Conservation (phyloP, 2,797 vertebrate genomes). For the Oreochromis grahami region DNA sequence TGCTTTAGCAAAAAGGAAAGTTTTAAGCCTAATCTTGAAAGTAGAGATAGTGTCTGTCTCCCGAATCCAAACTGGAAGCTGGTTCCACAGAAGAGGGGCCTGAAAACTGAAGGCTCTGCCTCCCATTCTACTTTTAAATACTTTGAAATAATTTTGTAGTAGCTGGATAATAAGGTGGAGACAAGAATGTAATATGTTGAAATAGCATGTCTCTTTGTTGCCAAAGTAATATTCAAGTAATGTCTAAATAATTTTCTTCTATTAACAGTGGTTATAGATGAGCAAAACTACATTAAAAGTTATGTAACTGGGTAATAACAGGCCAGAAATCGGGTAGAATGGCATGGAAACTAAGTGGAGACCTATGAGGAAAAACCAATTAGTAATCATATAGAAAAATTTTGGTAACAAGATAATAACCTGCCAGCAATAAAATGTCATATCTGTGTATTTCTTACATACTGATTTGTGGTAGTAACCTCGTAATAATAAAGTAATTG, state of each 20-base stretch:
- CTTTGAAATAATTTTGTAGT: neutral
- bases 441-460: neutral
- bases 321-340: accelerated
- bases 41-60: too few species aligned
- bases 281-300: neutral
- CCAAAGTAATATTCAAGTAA: neutral
- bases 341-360: neutral
- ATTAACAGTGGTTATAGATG: neutral
- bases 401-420: neutral
- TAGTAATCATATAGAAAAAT: neutral
- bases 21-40: too few species aligned
- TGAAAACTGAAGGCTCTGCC: too few species aligned
- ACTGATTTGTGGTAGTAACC: neutral
- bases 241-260: accelerated
- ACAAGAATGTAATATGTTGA: neutral
- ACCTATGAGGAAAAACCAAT: neutral
- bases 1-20: too few species aligned
- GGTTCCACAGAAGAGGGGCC: too few species aligned
- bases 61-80: too few species aligned
- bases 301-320: neutral
- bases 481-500: neutral
- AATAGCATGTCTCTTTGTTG: neutral
- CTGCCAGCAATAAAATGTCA: neutral
- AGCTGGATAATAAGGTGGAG: accelerated
- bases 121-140: too few species aligned